A percentile compares a stretch with the other conserved stretches of the same genome.
These are phyloP conservation scores for Ailuropoda melanoleuca DNA, from an alignment of 2,113 vertebrate genomes.

Conservation along the genomic window DNA sequence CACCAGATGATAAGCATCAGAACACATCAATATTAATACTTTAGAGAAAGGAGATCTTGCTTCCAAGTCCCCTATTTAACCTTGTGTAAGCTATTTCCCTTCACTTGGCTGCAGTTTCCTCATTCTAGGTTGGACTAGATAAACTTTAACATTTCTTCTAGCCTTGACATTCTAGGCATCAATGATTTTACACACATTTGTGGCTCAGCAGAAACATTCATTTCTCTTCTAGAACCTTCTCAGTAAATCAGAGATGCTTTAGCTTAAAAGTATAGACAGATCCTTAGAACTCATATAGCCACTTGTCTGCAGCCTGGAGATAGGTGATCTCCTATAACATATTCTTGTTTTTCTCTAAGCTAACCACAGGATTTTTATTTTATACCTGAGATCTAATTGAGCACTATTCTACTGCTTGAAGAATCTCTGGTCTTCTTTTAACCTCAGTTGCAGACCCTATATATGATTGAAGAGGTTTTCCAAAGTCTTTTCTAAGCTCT, in stretches of 20 bases:
- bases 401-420: neutral
- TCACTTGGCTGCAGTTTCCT: neutral
- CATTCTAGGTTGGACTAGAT: neutral
- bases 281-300: neutral
- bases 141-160: neutral
- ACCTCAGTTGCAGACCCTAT: neutral
- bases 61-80: neutral
- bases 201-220: neutral
- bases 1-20: neutral
- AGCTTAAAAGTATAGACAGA: neutral
- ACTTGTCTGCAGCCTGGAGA: neutral
- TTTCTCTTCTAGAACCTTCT: neutral
- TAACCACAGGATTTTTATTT: neutral
- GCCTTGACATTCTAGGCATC: neutral
- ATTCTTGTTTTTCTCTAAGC: neutral
- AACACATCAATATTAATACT: neutral
- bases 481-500: neutral
- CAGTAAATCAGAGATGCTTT: neutral
- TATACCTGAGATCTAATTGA: neutral
- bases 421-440: neutral
- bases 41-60: neutral
- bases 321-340: neutral
- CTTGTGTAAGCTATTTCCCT: neutral
- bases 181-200: neutral
- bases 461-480: neutral